Percentiles rank a stretch among this genome's conserved stretches.
Evolutionary conservation across 2,888 invertebrate genomes (phyloP).

Genomic region (Cheilosia urbana): DNA sequence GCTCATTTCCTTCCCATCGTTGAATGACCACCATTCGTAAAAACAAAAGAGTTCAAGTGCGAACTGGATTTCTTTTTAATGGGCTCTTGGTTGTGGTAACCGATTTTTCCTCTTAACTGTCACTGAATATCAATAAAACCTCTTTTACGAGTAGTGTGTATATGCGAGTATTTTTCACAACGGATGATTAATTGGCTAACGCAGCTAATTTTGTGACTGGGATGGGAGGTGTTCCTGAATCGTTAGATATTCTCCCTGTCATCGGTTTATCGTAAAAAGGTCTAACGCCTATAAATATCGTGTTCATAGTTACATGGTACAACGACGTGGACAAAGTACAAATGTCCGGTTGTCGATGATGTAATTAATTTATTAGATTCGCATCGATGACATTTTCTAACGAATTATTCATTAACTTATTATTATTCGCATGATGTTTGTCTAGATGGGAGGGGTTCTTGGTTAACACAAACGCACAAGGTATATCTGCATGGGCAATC

Average conservation of each 20-base stretch:
- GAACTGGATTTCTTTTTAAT: conserved; percentile 37
- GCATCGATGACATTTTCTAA: conserved; percentile 45
- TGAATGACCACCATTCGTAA: background rate
- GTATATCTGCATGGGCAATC: background rate
- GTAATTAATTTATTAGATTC: conserved; percentile 70
- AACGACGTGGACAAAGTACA: conserved; percentile 53
- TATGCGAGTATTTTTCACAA: conserved; percentile 4
- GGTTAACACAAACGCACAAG: background rate
- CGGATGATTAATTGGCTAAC: conserved; percentile 31
- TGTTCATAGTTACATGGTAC: conserved; percentile 14
- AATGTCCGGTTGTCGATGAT: conserved; percentile 60
- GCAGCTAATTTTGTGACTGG: conserved; percentile 26
- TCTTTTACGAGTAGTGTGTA: background rate
- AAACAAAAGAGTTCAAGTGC: conserved; percentile 53
- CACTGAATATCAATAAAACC: conserved; percentile 10
- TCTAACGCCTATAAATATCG: conserved; percentile 11
- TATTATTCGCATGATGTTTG: conserved; percentile 49
- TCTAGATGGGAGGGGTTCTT: conserved; percentile 5
- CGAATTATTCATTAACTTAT: conserved; percentile 57
- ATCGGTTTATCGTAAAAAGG: conserved; percentile 28
- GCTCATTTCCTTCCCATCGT: conserved; percentile 3
- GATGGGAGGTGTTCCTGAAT: conserved; percentile 35
- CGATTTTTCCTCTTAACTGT: background rate
- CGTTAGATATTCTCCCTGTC: conserved; percentile 46
- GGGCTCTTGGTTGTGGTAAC: conserved; percentile 9